Percentiles rank a stretch among this genome's conserved stretches.
Conservation (phyloP, 2,888 invertebrate genomes). For the Patella caerulea region DNA sequence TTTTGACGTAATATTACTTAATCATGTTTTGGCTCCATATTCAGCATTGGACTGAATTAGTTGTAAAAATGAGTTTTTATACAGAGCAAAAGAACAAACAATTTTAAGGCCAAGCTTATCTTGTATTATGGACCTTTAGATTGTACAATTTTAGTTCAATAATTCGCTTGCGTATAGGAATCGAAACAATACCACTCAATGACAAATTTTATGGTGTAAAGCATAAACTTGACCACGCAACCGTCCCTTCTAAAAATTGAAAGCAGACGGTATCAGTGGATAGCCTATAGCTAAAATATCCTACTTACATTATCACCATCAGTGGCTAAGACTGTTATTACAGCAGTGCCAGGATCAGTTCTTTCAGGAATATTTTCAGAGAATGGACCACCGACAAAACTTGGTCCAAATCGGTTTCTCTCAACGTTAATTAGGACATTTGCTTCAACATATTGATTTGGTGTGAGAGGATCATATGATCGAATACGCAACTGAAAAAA, state of each 20-base stretch:
- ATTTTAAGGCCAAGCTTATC: too few species aligned
- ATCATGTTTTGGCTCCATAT: too few species aligned
- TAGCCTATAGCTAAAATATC: neutral
- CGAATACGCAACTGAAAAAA: constrained; percentile 49
- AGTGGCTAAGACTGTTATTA: constrained; percentile 50
- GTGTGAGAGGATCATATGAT: constrained; percentile 58
- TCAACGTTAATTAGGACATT: constrained; percentile 53
- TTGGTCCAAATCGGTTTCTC: constrained; percentile 60
- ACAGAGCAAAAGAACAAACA: too few species aligned
- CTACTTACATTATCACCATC: constrained; percentile 52
- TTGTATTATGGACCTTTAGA: too few species aligned
- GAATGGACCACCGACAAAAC: constrained; percentile 49
- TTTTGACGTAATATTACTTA: too few species aligned
- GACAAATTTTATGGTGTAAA: too few species aligned
- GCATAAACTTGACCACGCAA: neutral
- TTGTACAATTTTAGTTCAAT: too few species aligned
- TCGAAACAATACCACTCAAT: too few species aligned
- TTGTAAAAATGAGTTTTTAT: too few species aligned
- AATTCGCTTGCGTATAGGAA: too few species aligned
- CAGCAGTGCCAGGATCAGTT: constrained; percentile 42
- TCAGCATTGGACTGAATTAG: too few species aligned
- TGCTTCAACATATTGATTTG: constrained; percentile 52
- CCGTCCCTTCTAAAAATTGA: neutral
- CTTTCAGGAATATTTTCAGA: constrained; percentile 46
- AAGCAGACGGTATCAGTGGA: neutral